Conservation (phyloP, 2,888 invertebrate species). For the Geotrupes spiniger region DNA sequence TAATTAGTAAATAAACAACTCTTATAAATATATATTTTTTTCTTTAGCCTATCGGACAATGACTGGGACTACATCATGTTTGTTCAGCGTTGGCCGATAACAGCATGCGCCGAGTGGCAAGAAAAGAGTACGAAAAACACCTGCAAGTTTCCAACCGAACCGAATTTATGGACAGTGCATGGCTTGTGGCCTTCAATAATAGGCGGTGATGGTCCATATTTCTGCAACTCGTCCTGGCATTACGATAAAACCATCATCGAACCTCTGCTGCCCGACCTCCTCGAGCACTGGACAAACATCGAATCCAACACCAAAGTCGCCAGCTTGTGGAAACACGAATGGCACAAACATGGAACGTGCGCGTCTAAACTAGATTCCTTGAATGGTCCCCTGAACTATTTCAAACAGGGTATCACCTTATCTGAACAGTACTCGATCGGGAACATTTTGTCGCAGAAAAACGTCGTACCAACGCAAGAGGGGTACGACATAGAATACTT, state of each 20-base stretch:
- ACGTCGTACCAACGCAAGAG: constrained; percentile 56
- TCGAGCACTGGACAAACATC: constrained; percentile 68
- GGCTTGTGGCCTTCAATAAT: constrained; percentile 80
- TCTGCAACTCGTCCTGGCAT: constrained; percentile 66
- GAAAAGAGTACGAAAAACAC: constrained; percentile 57
- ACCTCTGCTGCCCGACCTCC: constrained; percentile 51
- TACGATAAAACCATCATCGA: constrained; percentile 63
- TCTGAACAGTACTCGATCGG: constrained; percentile 61
- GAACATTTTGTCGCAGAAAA: constrained; percentile 55
- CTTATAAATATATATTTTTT: no score
- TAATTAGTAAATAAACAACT: no score
- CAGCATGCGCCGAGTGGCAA: constrained; percentile 70
- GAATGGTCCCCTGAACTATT: constrained; percentile 51
- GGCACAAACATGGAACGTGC: constrained; percentile 82
- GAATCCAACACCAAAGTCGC: constrained; percentile 56
- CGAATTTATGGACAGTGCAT: constrained; percentile 73
- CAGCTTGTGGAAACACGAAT: constrained; percentile 76
- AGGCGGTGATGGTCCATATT: constrained; percentile 65
- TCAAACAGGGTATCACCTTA: constrained; percentile 62
- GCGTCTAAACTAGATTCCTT: constrained; percentile 57
- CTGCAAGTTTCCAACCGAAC: constrained; percentile 62
- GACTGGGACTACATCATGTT: constrained; percentile 76
- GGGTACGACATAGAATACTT: constrained; percentile 53
- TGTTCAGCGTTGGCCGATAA: constrained; percentile 77
- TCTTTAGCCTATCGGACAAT: constrained; percentile 28